phyloP scores from a whole-genome alignment of 2,797 vertebrate genomes.

The Cryptoblepharus egeriae region DNA sequence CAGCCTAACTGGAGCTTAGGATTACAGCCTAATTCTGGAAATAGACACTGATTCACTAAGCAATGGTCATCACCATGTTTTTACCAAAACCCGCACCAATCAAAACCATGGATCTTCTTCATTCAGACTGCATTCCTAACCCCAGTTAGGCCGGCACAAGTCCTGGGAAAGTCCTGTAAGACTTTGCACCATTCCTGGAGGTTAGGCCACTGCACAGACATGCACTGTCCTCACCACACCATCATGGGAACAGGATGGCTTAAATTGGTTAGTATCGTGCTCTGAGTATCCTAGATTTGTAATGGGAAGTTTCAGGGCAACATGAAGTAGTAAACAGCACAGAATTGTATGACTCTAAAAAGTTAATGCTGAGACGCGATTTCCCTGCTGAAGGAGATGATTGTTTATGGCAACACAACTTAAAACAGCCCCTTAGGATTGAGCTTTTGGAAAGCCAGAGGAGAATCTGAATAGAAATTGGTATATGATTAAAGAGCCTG shows the following conservation, averaged over 20 bases:
- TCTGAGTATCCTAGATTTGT: background rate
- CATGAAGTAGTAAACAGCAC: background rate
- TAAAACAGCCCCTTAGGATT: background rate
- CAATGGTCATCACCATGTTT: background rate
- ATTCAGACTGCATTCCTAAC: too few species aligned
- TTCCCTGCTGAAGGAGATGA: background rate
- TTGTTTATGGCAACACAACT: background rate
- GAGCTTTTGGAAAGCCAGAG: conserved; percentile 12
- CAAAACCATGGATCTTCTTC: background rate
- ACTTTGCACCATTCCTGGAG: too few species aligned
- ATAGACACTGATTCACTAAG: background rate
- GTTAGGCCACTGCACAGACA: too few species aligned
- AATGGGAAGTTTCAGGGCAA: background rate
- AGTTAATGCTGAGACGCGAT: background rate
- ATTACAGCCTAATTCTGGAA: too few species aligned
- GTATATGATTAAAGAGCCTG: conserved; percentile 3
- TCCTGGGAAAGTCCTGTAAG: too few species aligned
- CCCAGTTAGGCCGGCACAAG: too few species aligned
- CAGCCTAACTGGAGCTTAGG: too few species aligned
- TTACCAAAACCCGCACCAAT: too few species aligned
- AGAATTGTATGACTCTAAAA: background rate
- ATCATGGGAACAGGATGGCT: too few species aligned
- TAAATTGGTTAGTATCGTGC: too few species aligned
- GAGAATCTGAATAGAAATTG: background rate
- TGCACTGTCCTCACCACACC: too few species aligned